Conservation (phyloP, 2,113 vertebrate species). For the Sus scrofa region T2T-Sscrofa CM000824.6:202770001-202770500, state of each 20-base stretch:
- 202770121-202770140: conserved; percentile 50
- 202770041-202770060: conserved; percentile 35
- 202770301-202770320: not conserved
- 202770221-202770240: not conserved
- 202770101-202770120: conserved; percentile 44
- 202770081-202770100: conserved; percentile 43
- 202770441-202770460: no score
- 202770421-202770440: no score
- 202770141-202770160: not conserved
- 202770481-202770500: no score
- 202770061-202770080: conserved; percentile 7
- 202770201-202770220: not conserved
- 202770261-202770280: not conserved
- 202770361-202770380: no score
- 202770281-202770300: conserved; percentile 4
- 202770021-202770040: not conserved
- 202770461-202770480: no score
- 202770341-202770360: no score
- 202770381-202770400: no score
- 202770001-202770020: conserved; percentile 58
- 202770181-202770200: not conserved
- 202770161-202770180: not conserved
- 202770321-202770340: no score
- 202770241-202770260: not conserved
- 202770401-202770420: no score